Evolutionary conservation across 2,888 invertebrate species (phyloP), one percentile per base, ranked within the genome.

Genomic region (Agrochola macilenta): DNA sequence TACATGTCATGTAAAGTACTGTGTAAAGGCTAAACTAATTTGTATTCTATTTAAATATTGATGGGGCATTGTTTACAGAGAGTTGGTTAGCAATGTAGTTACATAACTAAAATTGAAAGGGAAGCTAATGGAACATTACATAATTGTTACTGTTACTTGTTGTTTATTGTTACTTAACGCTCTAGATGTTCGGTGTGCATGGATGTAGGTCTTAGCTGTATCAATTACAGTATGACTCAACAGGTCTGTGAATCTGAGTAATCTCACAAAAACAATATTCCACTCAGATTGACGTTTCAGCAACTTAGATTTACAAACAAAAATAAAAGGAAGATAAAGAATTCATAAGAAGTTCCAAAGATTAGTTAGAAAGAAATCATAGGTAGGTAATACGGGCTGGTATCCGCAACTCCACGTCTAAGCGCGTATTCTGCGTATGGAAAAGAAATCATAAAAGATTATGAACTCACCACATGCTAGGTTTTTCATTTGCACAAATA

Each of bases 401-500:
- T n/a, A n/a, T n/a, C n/a, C n/a, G n/a, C n/a, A n/a, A n/a, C n/a
- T n/a, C n/a, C n/a, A n/a, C n/a, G n/a, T n/a, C n/a, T n/a, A n/a
- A n/a, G n/a, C n/a, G n/a, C n/a, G n/a, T n/a, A n/a, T n/a, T n/a
- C n/a, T n/a, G n/a, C n/a, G n/a, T n/a, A n/a, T n/a, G n/a, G n/a
- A n/a, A n/a, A n/a, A n/a, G n/a, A 35, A 20, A 43, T 12, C 1
- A 58, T 49, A 9, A 17, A 43, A 17, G 0, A 57, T 9, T 39
- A n/a, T 23, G 5, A 26, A 39, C 85, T 90, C 93, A 97, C 97
- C 97, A 94, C 93, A 89, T n/a, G 97, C 97, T 81, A 97, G 92
- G 73, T 97, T 93, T 78, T 94, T 93, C 93, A 97, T 94, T 88
- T 95, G 95, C 57, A 92, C 79, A 82, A 97, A 96, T 83, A 97